Conservation (phyloP, 2,888 invertebrate species). For the Megamerina dolium region DNA sequence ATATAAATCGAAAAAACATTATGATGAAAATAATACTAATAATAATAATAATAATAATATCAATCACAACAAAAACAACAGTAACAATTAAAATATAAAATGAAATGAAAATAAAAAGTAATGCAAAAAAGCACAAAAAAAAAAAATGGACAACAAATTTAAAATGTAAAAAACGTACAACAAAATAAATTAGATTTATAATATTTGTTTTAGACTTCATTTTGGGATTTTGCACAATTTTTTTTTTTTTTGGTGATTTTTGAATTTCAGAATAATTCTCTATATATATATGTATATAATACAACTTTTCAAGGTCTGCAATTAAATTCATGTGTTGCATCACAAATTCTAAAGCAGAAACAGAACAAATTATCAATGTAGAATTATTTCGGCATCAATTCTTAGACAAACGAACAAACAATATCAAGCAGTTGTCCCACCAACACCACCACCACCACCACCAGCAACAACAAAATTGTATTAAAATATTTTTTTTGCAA, state of each 20-base stretch:
- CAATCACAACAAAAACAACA: not conserved
- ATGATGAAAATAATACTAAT: not conserved
- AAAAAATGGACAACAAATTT: too few relatives aligned
- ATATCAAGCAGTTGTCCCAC: too few relatives aligned
- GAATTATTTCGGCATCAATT: too few relatives aligned
- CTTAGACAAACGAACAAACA: not conserved
- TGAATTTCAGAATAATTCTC: not conserved
- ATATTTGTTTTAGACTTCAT: too few relatives aligned
- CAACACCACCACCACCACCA: too few relatives aligned
- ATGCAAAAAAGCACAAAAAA: not conserved
- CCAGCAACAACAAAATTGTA: too few relatives aligned
- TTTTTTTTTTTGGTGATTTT: not conserved
- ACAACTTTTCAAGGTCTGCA: conserved; percentile 2
- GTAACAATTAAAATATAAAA: too few relatives aligned
- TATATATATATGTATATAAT: too few relatives aligned
- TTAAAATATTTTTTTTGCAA: too few relatives aligned
- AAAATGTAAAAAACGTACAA: not conserved
- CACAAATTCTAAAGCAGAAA: conserved; percentile 2
- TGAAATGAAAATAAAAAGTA: not conserved
- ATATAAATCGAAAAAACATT: too few relatives aligned
- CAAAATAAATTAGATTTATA: not conserved
- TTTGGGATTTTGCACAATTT: too few relatives aligned
- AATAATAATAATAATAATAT: not conserved
- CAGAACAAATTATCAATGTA: too few relatives aligned
- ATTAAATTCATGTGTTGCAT: conserved; percentile 7